Evolutionary conservation across 2,888 invertebrate species (phyloP).

Genomic region (Glaucopsyche alexis): DNA sequence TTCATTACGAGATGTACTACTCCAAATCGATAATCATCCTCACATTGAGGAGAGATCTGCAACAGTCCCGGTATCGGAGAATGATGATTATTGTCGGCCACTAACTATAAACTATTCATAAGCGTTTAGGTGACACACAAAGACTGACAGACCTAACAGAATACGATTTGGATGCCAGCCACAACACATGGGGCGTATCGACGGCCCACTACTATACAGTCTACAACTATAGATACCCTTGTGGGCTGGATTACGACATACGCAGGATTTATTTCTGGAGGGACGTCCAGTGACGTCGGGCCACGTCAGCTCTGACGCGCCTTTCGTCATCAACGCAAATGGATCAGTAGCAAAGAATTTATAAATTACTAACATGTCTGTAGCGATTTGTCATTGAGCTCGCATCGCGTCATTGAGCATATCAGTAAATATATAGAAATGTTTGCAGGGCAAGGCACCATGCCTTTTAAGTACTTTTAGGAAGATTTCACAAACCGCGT

Average conservation of each 20-base stretch:
- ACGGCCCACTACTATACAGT: not conserved
- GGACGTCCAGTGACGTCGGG: slow-evolving; percentile 4
- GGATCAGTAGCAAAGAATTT: not conserved
- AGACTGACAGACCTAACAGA: not conserved
- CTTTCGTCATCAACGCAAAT: not conserved
- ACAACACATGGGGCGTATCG: slow-evolving; percentile 12
- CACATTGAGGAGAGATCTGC: too few relatives aligned
- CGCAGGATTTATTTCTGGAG: slow-evolving; percentile 7
- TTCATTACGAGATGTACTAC: too few relatives aligned
- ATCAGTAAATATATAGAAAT: too few relatives aligned
- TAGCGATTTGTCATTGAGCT: not conserved
- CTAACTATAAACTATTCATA: not conserved
- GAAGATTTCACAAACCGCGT: too few relatives aligned
- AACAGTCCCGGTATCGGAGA: too few relatives aligned
- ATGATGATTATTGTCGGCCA: not conserved
- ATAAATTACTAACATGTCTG: too few relatives aligned
- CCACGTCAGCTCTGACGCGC: not conserved
- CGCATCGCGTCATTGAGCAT: too few relatives aligned
- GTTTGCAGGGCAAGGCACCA: too few relatives aligned
- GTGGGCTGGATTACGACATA: not conserved
- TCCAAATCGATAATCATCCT: too few relatives aligned
- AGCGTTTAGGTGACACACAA: slow-evolving; percentile 10
- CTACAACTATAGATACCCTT: slow-evolving; percentile 4
- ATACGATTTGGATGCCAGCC: slow-evolving; percentile 19
- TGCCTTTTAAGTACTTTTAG: too few relatives aligned